Evolutionary conservation across 2,113 vertebrate genomes (phyloP), one percentile per base, ranked within the genome.

Genomic region (Burhinus oedicnemus): DNA sequence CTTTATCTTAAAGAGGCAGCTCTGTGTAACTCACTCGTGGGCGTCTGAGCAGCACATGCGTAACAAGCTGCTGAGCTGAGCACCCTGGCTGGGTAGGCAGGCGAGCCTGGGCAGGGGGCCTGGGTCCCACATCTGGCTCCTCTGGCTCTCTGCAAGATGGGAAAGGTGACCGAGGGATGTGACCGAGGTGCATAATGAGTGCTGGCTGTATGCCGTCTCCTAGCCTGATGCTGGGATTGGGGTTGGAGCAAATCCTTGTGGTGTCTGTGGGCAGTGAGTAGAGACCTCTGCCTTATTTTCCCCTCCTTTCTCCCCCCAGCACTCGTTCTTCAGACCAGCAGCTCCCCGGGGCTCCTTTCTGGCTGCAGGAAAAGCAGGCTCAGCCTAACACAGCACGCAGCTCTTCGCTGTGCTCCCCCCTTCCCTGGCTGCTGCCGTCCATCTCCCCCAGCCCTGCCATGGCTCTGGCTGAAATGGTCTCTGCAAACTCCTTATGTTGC

Each of bases 211-310:
- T 11, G 1, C 47, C 64, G 75, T 15, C 75, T 85, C 57, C 91
- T 26, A 40, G 74, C 69, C 82, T 49, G 65, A 6, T 74, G 65
- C 72, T 52, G 68, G 34, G 13, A 58, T 5, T 26, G 71, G 54
- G 49, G 19, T 17, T 49, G 77, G 57, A 74, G 54, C 64, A 70
- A 58, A 75, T 86, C 77, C 92, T 77, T 23, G 55, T 66, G 70
- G 74, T 52, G 74, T 78, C 88, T 17, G 55, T 66, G 78, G 85
- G 85, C 95, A 97, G 82, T 0, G 3, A 90, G 91, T 61, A 79
- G 70, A 90, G 93, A 57, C 86, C 75, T 93, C 78, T 93, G 89
- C 79, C 80, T 86, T 89, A 34, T 87, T 94, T 89, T 23, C 57
- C 42, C 25, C 60, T 75, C 78, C 60, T 64, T 38, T 55, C 62